Evolutionary conservation across 2,888 invertebrate species (phyloP), one percentile per base, ranked within the genome.

Genomic region (Odontothrips loti): DNA sequence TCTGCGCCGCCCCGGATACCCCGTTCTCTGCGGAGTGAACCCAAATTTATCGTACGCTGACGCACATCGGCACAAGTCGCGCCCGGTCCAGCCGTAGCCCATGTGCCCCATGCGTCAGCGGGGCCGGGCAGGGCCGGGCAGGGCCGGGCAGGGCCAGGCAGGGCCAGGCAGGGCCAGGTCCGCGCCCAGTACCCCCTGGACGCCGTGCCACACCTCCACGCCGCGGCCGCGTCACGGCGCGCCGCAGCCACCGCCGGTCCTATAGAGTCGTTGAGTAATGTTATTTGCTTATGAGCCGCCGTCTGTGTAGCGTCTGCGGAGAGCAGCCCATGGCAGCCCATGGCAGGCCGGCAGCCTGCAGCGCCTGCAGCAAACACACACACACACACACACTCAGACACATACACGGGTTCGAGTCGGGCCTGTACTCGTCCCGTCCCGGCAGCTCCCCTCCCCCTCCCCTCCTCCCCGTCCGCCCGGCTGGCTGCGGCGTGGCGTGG

Each of bases 261-360:
- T 75, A 75, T 9, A 75, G 68, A 75, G 68, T 27, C 68, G 68
- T 75, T 75, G 68, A 75, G 68, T 75, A 75, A 75, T 75, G 68
- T 75, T 75, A 75, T 75, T 75, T 75, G 68, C 68, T 75, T 75
- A 75, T 27, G 68, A 23, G 68, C 68, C 68, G 68, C 68, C 68
- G 68, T 75, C 68, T 75, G 68, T 75, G 68, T 75, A 75, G 68
- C 68, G 68, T 75, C 68, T 75, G 68, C 58, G 34, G 34, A 58
- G 58, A 20, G 58, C 68, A 23, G 27, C 68, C 23, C 17, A 51
- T n/a, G 51, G 51, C 51, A 17, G 51, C 3, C 51, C 51, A n/a
- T 17, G 15, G 51, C 51, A 20, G 51, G 15, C 10, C 51, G 51
- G 51, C 51, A 43, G 34, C 51, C 51, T 12, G 51, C 51, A 43